phyloP scores from a whole-genome alignment of 2,888 invertebrate genomes.

The Platycheirus rosarum region DNA sequence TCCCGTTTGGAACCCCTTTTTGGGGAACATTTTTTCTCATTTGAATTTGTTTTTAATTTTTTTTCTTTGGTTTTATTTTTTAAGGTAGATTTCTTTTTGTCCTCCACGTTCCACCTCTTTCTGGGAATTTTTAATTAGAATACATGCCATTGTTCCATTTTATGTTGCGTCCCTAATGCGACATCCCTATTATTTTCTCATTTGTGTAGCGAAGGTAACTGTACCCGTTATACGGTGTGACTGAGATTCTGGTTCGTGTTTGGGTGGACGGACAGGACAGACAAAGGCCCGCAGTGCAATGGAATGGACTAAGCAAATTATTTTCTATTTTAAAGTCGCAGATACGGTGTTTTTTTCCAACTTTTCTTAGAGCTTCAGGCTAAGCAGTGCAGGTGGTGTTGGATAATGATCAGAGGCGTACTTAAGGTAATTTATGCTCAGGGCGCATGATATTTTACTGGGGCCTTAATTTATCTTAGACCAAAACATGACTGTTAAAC shows the following conservation, averaged over 20 bases:
- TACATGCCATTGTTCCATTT: slow-evolving; percentile 73
- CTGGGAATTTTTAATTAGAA: slow-evolving; percentile 71
- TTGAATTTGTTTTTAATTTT: slow-evolving; percentile 31
- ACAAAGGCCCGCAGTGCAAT: not conserved
- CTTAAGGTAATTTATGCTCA: not conserved
- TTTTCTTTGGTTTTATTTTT: not conserved
- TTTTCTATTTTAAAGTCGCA: slow-evolving; percentile 65
- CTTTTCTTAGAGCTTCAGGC: not conserved
- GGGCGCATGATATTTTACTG: too few species aligned
- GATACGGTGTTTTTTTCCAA: slow-evolving; percentile 22
- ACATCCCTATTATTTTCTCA: slow-evolving; percentile 74
- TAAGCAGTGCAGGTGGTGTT: not conserved
- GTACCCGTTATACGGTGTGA: slow-evolving; percentile 40
- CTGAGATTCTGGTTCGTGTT: slow-evolving; percentile 55
- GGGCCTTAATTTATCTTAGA: too few species aligned
- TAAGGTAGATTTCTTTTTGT: too few species aligned
- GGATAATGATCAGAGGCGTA: not conserved
- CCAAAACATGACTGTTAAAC: too few species aligned
- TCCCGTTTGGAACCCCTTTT: slow-evolving; percentile 17
- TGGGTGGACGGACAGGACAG: slow-evolving; percentile 38
- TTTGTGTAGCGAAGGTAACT: slow-evolving; percentile 70
- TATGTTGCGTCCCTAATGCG: slow-evolving; percentile 73
- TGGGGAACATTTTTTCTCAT: slow-evolving; percentile 57
- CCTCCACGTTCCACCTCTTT: slow-evolving; percentile 25
- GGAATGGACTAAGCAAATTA: slow-evolving; percentile 63